Evolutionary conservation across 2,797 vertebrate genomes (phyloP).

Genomic region (Myoxocephalus aenaeus): DNA sequence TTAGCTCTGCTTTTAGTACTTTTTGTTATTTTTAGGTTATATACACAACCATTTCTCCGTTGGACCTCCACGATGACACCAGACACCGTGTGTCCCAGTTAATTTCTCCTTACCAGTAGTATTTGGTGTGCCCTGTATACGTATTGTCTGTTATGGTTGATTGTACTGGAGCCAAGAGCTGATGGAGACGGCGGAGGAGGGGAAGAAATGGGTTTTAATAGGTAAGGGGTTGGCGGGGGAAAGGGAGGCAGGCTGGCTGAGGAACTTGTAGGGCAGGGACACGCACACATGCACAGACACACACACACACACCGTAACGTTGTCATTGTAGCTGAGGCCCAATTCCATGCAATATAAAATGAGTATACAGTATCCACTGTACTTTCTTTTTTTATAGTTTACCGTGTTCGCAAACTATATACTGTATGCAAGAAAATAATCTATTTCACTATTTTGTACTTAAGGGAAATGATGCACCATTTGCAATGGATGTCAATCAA

Average conservation of each 20-base stretch:
- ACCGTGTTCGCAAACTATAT: too few relatives aligned
- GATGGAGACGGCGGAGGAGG: too few relatives aligned
- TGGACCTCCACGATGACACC: neutral
- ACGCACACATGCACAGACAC: too few relatives aligned
- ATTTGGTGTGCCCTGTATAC: neutral
- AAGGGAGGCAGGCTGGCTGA: too few relatives aligned
- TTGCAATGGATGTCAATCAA: neutral
- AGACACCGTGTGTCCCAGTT: neutral
- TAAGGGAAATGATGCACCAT: neutral
- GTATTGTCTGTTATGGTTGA: too few relatives aligned
- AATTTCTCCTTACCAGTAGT: neutral
- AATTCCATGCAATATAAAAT: neutral
- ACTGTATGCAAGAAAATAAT: neutral
- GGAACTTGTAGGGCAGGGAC: too few relatives aligned
- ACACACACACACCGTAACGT: too few relatives aligned
- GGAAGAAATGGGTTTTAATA: too few relatives aligned
- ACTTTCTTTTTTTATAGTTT: neutral
- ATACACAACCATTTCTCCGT: neutral
- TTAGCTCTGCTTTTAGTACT: neutral
- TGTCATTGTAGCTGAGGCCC: neutral
- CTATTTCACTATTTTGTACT: neutral
- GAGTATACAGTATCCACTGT: neutral
- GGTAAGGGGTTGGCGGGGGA: too few relatives aligned
- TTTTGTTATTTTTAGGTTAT: neutral
- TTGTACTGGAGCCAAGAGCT: too few relatives aligned